A percentile compares a stretch with the other conserved stretches of the same genome.
phyloP scores from a whole-genome alignment of 2,113 vertebrate species.

The Oceanites oceanicus region DNA sequence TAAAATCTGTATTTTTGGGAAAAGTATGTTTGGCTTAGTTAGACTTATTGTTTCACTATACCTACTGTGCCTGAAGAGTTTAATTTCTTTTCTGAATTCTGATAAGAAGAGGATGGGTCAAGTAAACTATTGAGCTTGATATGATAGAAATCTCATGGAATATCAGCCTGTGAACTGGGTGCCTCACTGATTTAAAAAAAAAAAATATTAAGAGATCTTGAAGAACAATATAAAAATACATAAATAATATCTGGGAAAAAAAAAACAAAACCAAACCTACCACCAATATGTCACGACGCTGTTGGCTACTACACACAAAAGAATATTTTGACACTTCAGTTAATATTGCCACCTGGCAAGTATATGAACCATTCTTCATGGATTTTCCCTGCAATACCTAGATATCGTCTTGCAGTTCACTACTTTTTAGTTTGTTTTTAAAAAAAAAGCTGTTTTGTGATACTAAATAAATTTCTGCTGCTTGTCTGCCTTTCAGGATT shows the following conservation, averaged over 20 bases:
- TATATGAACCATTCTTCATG: neutral
- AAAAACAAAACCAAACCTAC: accelerated
- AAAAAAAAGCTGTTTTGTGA: neutral
- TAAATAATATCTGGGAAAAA: neutral
- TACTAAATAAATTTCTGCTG: neutral
- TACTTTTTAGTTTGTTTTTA: neutral
- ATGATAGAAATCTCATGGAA: neutral
- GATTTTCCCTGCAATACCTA: neutral
- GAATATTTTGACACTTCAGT: neutral
- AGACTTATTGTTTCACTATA: neutral
- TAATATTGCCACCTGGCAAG: neutral
- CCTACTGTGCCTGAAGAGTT: neutral
- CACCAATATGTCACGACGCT: neutral
- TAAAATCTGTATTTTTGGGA: neutral
- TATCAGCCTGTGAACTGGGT: neutral
- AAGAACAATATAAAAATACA: neutral
- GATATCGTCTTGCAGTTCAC: neutral
- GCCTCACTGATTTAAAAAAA: neutral
- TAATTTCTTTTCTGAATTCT: neutral
- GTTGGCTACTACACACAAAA: neutral
- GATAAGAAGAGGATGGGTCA: neutral
- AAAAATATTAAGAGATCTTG: neutral
- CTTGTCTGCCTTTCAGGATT: neutral
- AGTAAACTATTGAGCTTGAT: neutral
- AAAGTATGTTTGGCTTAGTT: neutral